Evolutionary conservation across 2,888 invertebrate genomes (phyloP).

Genomic region (Tenthredo mesomela): DNA sequence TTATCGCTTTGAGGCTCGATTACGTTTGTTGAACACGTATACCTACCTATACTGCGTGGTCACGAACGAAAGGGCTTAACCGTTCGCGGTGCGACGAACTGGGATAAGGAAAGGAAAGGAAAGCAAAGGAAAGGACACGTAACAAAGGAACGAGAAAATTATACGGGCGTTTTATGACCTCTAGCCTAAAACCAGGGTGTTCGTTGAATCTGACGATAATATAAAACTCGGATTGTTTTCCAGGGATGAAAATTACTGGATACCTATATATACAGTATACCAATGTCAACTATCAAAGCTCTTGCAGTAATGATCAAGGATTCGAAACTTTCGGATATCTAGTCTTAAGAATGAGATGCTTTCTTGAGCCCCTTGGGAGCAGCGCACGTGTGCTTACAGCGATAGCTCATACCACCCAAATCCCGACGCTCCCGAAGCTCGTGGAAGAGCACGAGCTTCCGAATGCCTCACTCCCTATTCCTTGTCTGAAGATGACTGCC

Average conservation of each 20-base stretch:
- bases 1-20: neutral
- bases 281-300: neutral
- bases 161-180: neutral
- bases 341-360: slow-evolving; percentile 10
- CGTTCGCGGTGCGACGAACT: neutral
- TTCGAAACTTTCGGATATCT: neutral
- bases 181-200: neutral
- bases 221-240: slow-evolving; percentile 1
- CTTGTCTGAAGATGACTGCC: slow-evolving; percentile 50
- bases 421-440: slow-evolving; percentile 12
- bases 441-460: slow-evolving; percentile 15
- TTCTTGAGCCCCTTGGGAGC: slow-evolving; percentile 17
- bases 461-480: slow-evolving; percentile 4
- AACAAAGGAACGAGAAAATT: slow-evolving; percentile 29
- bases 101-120: neutral
- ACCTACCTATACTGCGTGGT: neutral
- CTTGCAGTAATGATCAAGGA: neutral
- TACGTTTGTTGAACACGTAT: slow-evolving; percentile 13
- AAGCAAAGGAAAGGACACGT: neutral
- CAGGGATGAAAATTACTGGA: neutral
- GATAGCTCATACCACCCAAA: slow-evolving; percentile 42
- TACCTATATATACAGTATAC: neutral
- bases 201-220: neutral
- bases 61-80: slow-evolving; percentile 9
- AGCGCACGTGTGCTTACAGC: slow-evolving; percentile 22